Base-by-base conservation (phyloP, 2,797 vertebrate species). In the Acanthornis magna region DNA sequence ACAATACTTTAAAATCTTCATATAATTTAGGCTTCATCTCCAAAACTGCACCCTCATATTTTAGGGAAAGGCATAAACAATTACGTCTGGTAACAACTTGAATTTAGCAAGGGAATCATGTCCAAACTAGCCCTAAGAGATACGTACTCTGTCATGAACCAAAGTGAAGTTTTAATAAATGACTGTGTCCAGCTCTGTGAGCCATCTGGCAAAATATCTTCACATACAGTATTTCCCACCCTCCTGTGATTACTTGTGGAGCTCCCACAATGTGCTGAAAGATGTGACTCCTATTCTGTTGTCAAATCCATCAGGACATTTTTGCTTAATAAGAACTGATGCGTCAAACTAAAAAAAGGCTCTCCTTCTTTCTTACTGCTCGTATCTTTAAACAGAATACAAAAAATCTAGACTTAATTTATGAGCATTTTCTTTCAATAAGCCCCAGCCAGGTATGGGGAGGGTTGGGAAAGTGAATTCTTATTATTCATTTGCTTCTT, bases 181-280 rank as follows among this genome's bases (percentile, higher is more conserved):
- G 36, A 78, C 66, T 70, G 23, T 68, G 70, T 93, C 62, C 79
- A 84, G 89, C 32, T 89, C 76, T 65, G 25, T 81, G 62, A 94
- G 95, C 89, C 89, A 94, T 84, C 82, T 94, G 95, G 92, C 82
- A 96, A 94, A 95, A 13, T 75, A 89, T 40, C 81, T 75, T 88
- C 74, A 67, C 23, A 74, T 22, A 60, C 4, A 85, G 43, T 40
- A 48, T 63, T 92, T 97, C 87, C 89, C 66, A 88, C 36, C 88
- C 82, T 91, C 66, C 78, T 77, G 65, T 53, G 77, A 96, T 89
- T 95, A 84, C 86, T 48, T 53, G 42, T 26, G 45, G 88, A 83
- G 40, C 15, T 88, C 89, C 38, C 83, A 92, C 71, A 90, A 34
- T 63, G 34, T 95, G 85, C 50, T 57, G 79, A 96, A 95, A 92